Evolutionary conservation across 1,140 invertebrate species (phyloP).

Genomic region (Drosophila micromelanica): DNA sequence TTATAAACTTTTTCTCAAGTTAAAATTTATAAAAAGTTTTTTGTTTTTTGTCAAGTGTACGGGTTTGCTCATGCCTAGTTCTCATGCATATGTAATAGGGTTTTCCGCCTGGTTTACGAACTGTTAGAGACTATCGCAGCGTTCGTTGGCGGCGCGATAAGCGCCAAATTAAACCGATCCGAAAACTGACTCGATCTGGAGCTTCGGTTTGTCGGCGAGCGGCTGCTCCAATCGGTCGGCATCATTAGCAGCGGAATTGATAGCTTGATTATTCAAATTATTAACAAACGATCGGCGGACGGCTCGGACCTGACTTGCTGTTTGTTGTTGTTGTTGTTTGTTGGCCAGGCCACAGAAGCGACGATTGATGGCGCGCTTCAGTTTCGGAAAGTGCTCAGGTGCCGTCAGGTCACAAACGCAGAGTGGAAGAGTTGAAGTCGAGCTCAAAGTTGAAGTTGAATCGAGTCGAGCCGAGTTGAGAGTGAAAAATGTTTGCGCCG

Average conservation of each 20-base stretch:
- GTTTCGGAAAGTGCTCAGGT: slow-evolving; percentile 49
- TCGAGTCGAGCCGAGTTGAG: slow-evolving; percentile 29
- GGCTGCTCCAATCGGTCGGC: slow-evolving; percentile 54
- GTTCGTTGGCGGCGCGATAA: slow-evolving; percentile 52
- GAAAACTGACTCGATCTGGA: slow-evolving; percentile 15
- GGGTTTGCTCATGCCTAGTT: background rate
- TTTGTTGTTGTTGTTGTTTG: slow-evolving; percentile 23
- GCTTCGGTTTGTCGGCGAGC: background rate
- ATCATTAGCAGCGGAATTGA: slow-evolving; percentile 84
- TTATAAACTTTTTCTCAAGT: too few species aligned
- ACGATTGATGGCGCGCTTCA: slow-evolving; percentile 75
- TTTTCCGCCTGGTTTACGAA: slow-evolving; percentile 76
- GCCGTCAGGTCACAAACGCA: slow-evolving; percentile 59
- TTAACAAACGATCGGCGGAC: slow-evolving; percentile 74
- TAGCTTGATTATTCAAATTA: slow-evolving; percentile 84
- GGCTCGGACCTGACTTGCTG: slow-evolving; percentile 18
- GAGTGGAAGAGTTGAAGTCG: slow-evolving; percentile 16
- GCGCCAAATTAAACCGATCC: slow-evolving; percentile 54
- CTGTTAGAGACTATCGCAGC: slow-evolving; percentile 61
- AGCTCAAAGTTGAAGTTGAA: background rate
- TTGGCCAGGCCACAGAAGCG: slow-evolving; percentile 45
- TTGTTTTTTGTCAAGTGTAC: too few species aligned
- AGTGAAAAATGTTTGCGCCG: slow-evolving; percentile 78
- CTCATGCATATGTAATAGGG: slow-evolving; percentile 67
- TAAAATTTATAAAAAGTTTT: too few species aligned